Percentiles rank a stretch among this genome's conserved stretches.
phyloP scores from a whole-genome alignment of 2,797 vertebrate genomes.

The Corythornis leucogaster region DNA sequence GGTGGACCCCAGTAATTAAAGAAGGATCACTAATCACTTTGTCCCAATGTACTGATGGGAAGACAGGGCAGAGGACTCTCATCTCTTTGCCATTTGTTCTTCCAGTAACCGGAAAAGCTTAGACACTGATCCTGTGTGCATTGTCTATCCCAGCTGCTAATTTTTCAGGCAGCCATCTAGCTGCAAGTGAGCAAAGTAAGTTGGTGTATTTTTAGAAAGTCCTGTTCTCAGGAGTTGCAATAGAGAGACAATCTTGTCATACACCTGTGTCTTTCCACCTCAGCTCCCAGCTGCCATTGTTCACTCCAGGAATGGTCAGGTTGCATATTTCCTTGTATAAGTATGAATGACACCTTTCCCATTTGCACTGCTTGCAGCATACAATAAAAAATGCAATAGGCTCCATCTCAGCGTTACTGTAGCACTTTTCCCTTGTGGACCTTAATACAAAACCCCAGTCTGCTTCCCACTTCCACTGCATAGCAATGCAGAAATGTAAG shows the following conservation, averaged over 20 bases:
- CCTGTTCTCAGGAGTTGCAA: background rate
- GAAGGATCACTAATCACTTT: background rate
- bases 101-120: background rate
- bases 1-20: background rate
- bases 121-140: background rate
- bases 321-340: background rate
- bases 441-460: background rate
- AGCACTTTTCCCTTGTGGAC: background rate
- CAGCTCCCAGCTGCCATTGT: background rate
- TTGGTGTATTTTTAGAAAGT: background rate
- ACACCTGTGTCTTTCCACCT: background rate
- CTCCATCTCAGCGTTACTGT: background rate
- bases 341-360: background rate
- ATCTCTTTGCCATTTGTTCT: background rate
- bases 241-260: background rate
- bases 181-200: background rate
- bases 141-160: background rate
- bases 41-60: background rate
- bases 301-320: background rate
- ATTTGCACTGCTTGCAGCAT: background rate
- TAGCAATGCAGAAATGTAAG: slow-evolving; percentile 25
- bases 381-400: background rate
- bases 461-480: background rate
- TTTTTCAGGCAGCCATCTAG: background rate
- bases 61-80: background rate